These are phyloP conservation scores for Caenorhabditis tropicalis DNA, from an alignment of 1,140 invertebrate genomes.

Conservation along the genomic window DNA sequence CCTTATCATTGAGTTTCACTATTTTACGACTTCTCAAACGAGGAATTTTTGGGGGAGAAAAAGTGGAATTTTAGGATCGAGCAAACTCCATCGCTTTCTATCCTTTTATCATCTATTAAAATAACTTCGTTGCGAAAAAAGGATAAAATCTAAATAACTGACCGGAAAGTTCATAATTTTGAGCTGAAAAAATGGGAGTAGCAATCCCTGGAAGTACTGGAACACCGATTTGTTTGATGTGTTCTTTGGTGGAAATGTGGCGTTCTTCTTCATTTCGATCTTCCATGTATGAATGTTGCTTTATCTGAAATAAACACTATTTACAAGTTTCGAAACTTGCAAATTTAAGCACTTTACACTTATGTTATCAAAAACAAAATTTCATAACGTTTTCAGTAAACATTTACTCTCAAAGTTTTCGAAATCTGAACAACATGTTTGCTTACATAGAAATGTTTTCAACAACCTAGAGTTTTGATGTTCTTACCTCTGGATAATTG, in stretches of 20 bases:
- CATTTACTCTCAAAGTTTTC: no score
- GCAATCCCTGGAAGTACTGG: slow-evolving; percentile 7
- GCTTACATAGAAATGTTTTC: not conserved
- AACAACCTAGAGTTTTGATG: no score
- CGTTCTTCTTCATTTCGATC: slow-evolving; percentile 16
- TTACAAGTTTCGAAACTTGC: not conserved
- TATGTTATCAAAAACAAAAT: not conserved
- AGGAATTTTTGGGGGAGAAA: slow-evolving; percentile 2
- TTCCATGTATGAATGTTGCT: slow-evolving; percentile 20
- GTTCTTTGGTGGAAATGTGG: slow-evolving; percentile 23
- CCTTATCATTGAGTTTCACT: not conserved
- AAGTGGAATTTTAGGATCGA: not conserved
- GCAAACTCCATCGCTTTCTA: slow-evolving; percentile 7
- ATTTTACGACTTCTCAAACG: slow-evolving; percentile 25
- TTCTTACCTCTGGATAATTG: slow-evolving; percentile 31
- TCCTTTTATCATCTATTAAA: not conserved
- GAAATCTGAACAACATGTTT: not conserved
- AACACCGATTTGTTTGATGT: slow-evolving; percentile 16
- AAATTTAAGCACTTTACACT: not conserved
- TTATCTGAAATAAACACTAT: not conserved
- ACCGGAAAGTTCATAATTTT: not conserved
- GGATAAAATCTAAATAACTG: not conserved
- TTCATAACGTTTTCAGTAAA: no score
- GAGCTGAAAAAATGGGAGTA: not conserved
- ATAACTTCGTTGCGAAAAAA: not conserved